Evolutionary conservation across 2,113 vertebrate species (phyloP), one percentile per base, ranked within the genome.

Genomic region (Etheostoma cragini): DNA sequence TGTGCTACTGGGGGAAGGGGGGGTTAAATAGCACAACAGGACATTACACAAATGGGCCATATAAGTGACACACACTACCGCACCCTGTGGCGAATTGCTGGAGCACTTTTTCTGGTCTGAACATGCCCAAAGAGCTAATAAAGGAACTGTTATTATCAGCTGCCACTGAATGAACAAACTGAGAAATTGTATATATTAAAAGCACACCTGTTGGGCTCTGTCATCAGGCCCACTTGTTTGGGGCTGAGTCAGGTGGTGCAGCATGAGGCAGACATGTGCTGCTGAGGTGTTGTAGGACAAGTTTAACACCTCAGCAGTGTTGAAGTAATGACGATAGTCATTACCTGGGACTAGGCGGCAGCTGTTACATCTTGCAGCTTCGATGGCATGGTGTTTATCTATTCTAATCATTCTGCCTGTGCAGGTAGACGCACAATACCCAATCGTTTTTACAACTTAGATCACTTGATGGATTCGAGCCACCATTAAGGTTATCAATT

Each of bases 291-390:
- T 30, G 4, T 30, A 17, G 10, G 26, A 62, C 8, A 1, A 17
- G 12, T 26, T 47, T 45, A 65, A 26, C 63, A 65, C 45, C 26
- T 47, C 15, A 26, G 46, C 26, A 49, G 64, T 30, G 64, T 13
- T 67, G 11, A 67, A 67, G 17, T 60, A 52, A 68, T 50, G 65
- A 67, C n/a, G 45, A 49, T 26, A 66, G 38, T 57, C 38, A 71
- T 71, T 46, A 42, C 26, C 68, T 19, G 16, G 14, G 22, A 71
- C 10, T 5, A 57, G 54, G 19, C 3, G 17, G 54, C 42, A 47
- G 60, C 45, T 60, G 56, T 49, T 49, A 24, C 3, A 2, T 14
- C 8, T 0, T 62, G 49, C 57, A 52, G 58, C 26, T 61, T 49
- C 47, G 63, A 65, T 33, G 26, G 49, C 42, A 60, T 15, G 5